Evolutionary conservation across 2,797 vertebrate genomes (phyloP).

Genomic region (Melanotaenia parkinsoni): DNA sequence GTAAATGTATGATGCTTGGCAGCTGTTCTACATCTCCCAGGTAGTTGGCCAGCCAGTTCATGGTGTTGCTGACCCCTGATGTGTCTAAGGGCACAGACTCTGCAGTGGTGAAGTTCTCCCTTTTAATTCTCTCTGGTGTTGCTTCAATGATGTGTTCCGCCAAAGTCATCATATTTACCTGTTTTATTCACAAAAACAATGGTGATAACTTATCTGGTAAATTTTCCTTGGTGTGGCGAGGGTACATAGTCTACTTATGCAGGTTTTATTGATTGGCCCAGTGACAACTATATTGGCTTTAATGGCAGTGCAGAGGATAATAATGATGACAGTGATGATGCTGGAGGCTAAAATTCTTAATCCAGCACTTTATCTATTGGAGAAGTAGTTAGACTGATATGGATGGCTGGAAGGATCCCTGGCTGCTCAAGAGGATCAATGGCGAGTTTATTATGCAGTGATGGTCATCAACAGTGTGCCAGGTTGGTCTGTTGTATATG

Average conservation of each 20-base stretch:
- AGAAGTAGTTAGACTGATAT: slow-evolving; percentile 66
- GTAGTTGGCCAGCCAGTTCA: slow-evolving; percentile 99
- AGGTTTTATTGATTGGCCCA: slow-evolving; percentile 21
- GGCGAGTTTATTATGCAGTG: slow-evolving; percentile 81
- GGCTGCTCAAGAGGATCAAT: slow-evolving; percentile 78
- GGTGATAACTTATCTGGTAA: background rate
- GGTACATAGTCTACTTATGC: background rate
- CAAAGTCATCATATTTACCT: slow-evolving; percentile 99
- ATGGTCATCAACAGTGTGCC: slow-evolving; percentile 71
- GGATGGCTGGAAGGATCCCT: slow-evolving; percentile 72
- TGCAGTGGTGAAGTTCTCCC: slow-evolving; percentile 90
- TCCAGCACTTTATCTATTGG: slow-evolving; percentile 53
- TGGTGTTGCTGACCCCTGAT: slow-evolving; percentile 91
- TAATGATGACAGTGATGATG: slow-evolving; percentile 45
- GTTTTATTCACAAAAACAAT: slow-evolving; percentile 34
- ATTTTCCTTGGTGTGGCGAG: background rate
- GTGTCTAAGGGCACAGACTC: slow-evolving; percentile 87
- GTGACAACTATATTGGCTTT: slow-evolving; percentile 11
- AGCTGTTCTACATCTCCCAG: slow-evolving; percentile 95
- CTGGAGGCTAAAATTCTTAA: slow-evolving; percentile 43
- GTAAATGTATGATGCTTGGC: slow-evolving; percentile 92
- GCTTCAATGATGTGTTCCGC: slow-evolving; percentile 99
- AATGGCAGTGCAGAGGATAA: slow-evolving; percentile 25
- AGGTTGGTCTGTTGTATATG: slow-evolving; percentile 34
- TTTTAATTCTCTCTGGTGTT: slow-evolving; percentile 97